Base-by-base conservation (phyloP, 2,888 invertebrate genomes). In the Busseola fusca region DNA sequence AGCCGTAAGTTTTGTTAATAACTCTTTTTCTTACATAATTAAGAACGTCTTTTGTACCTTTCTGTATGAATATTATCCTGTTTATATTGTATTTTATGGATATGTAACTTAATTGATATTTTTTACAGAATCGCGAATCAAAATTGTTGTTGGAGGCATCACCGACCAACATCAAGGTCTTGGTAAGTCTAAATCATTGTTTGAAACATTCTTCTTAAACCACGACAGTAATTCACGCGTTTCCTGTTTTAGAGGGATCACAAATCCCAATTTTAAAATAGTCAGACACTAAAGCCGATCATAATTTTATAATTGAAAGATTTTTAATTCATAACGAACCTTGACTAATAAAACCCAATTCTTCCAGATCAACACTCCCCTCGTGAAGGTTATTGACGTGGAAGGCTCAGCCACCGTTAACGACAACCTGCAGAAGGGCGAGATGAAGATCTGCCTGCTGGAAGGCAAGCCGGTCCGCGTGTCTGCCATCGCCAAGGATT, bases 401-500 rank as follows among this genome's bases (percentile, higher is more conserved):
- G 93, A 96, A 54, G 94, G 96, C n/a, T 93, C 91, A 1, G 90
- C 96, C 7, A 90, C 94, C 0, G 69, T 96, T 1, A 92, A 91
- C 57, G 96, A 96, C 42, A 95, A 96, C 69, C 80, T 93, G 0
- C 96, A 96, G 74, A 96, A 96, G 78, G 90, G 95, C 1, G 95
- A 96, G 48, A 86, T 96, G 1, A 96, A 96, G 78, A 83, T 96
- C 72, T 90, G 93, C 3, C 85, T 97, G 2, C 90, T 96, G 18
- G 96, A 96, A 63, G 93, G 96, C 84, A 95, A 96, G 72, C 96
- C 97, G 0, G 86, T 96, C 0, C 87, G 91, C 10, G 87, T 94
- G 16, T 93, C 92, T 52, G 93, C 96, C 58, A 94, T 97, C 73
- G 87, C 96, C 21, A 96, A 96, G 85, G 96, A 97, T 86, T 96